Conservation (phyloP, 2,113 vertebrate species). For the Tursiops truncatus region DNA sequence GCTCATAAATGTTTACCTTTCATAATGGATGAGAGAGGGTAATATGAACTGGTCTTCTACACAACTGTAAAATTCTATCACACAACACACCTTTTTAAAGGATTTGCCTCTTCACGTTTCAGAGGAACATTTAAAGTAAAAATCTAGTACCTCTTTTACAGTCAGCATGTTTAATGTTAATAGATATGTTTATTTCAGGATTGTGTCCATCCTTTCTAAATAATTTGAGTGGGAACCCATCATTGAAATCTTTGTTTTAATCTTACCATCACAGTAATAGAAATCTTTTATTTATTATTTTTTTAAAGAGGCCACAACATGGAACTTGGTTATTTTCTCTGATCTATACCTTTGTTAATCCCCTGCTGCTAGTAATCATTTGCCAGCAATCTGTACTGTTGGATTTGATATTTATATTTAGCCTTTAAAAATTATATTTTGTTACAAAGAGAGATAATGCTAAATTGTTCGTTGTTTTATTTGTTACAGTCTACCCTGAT, state of each 20-base stretch:
- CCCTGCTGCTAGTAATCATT: background rate
- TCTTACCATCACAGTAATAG: background rate
- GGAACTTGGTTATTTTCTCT: background rate
- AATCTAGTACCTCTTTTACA: background rate
- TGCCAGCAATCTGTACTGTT: background rate
- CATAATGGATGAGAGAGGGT: background rate
- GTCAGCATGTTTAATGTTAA: background rate
- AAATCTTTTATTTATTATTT: background rate
- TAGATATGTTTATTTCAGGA: background rate
- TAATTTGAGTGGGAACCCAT: background rate
- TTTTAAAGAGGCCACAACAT: background rate
- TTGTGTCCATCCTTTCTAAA: background rate
- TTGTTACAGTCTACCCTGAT: constrained; percentile 93
- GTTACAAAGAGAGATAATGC: background rate
- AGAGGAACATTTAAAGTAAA: background rate
- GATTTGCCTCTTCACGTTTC: background rate
- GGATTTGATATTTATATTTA: background rate
- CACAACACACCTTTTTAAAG: background rate
- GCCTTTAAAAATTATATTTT: background rate
- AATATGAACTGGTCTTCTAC: background rate
- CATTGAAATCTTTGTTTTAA: background rate
- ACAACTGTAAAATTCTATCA: background rate
- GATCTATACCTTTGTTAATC: background rate
- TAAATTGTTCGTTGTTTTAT: constrained; percentile 30
- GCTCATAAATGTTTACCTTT: background rate